Evolutionary conservation across 2,888 invertebrate genomes (phyloP), one percentile per base, ranked within the genome.

Genomic region (Chymomyza procnemis): DNA sequence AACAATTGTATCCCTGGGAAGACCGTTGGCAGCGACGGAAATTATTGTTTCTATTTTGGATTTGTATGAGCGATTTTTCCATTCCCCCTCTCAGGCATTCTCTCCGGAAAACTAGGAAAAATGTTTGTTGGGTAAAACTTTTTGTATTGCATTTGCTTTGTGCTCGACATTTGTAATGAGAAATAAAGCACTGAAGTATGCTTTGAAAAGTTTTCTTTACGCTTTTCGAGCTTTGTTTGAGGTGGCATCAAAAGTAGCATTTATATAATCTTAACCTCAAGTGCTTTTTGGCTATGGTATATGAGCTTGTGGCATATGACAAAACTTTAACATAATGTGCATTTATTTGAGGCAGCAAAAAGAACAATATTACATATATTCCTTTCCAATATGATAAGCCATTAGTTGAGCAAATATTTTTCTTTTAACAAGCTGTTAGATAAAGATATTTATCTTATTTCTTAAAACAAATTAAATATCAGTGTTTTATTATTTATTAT

Each of bases 41-140:
- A 85, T 82, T 77, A 82, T 82, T 83, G 82, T 85, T 80, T 80
- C 74, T 67, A 67, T 74, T 66, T 71, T 52, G 65, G 63, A 65
- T 67, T 61, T 60, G 50, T 50, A 50, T 50, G 50, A n/a, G 47
- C 47, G 14, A 14, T 47, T 14, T 14, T 16, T 14, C n/a, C 47
- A 47, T n/a, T 47, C 47, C 14, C 19, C 1, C 48, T 19, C 50
- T 5, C 50, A 8, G 47, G n/a, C n/a, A n/a, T n/a, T 61, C 58
- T 52, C 30, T 46, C 41, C 41, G 12, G 19, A 21, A 54, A 30
- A 62, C 54, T 62, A 34, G 30, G 47, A 22, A 50, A 26, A 16
- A 60, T 67, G 63, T 61, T 61, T 54, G 30, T 52, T 52, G 26
- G 71, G 62, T 47, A 60, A 52, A 71, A 71, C 66, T 71, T 62